Conservation (phyloP, 2,888 invertebrate genomes). For the Pegoplata infirma region DNA sequence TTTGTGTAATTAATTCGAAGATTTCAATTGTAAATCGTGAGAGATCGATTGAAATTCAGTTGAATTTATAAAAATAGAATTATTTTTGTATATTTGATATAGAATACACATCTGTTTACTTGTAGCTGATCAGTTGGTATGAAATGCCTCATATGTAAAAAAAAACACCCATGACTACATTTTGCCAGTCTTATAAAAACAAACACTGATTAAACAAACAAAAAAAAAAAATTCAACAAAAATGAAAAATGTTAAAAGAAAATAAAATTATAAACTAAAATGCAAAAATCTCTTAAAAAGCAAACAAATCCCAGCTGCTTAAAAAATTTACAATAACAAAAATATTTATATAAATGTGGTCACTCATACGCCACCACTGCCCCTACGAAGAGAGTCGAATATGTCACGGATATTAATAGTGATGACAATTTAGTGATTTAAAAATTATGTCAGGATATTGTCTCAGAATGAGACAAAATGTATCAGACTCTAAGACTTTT, state of each 20-base stretch:
- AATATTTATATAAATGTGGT: slow-evolving; percentile 12
- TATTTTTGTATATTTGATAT: too few species aligned
- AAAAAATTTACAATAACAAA: slow-evolving; percentile 19
- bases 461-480: too few species aligned
- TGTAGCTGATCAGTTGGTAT: too few species aligned
- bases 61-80: too few species aligned
- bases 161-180: not conserved
- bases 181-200: not conserved
- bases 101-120: too few species aligned
- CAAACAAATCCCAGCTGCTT: slow-evolving; percentile 48
- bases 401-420: not conserved
- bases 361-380: slow-evolving; percentile 64
- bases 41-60: too few species aligned
- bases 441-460: too few species aligned
- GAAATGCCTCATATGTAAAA: too few species aligned
- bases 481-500: too few species aligned
- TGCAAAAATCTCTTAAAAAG: slow-evolving; percentile 19
- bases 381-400: not conserved
- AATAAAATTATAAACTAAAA: slow-evolving; percentile 4
- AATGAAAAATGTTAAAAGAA: slow-evolving; percentile 28
- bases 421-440: not conserved
- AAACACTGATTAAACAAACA: not conserved
- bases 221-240: not conserved
- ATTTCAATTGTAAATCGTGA: too few species aligned
- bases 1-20: too few species aligned